These are phyloP conservation scores for Pristionchus japonicus DNA, from an alignment of 2,888 invertebrate species.

Conservation along the genomic window DNA sequence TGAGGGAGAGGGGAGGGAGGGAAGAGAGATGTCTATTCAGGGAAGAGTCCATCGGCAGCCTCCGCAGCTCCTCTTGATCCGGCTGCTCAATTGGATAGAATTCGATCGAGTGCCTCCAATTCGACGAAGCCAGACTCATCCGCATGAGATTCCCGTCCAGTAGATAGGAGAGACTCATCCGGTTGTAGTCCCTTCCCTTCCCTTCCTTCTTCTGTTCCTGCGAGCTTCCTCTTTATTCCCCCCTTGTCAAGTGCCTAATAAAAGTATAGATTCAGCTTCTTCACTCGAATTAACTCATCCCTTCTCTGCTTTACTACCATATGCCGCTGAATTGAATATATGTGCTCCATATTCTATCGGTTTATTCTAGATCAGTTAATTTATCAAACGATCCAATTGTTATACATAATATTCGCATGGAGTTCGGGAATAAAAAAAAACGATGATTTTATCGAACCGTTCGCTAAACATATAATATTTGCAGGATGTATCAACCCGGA, in stretches of 20 bases:
- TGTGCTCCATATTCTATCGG: not conserved
- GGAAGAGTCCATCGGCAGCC: constrained; percentile 30
- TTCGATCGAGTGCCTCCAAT: constrained; percentile 17
- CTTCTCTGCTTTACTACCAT: constrained; percentile 38
- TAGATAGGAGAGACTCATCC: not conserved
- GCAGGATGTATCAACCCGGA: constrained; percentile 21
- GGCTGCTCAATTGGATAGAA: constrained; percentile 45
- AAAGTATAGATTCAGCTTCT: not conserved
- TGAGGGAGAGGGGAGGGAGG: not conserved
- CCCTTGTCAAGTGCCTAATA: constrained; percentile 34
- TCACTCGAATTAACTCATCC: not conserved
- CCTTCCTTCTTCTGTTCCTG: not conserved
- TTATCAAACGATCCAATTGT: constrained; percentile 30
- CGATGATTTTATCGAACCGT: constrained; percentile 28
- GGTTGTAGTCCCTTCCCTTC: not conserved
- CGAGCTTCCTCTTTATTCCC: not conserved
- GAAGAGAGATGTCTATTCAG: not conserved
- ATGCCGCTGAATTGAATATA: constrained; percentile 12
- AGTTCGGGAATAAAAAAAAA: constrained; percentile 30
- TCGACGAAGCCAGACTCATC: not conserved
- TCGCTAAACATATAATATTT: not conserved
- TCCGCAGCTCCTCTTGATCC: constrained; percentile 44
- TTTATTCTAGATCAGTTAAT: constrained; percentile 4
- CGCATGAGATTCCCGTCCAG: not conserved
- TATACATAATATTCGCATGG: constrained; percentile 44